Base-by-base conservation (phyloP, 1,140 invertebrate genomes). In the Tetramorium simillimum region DNA sequence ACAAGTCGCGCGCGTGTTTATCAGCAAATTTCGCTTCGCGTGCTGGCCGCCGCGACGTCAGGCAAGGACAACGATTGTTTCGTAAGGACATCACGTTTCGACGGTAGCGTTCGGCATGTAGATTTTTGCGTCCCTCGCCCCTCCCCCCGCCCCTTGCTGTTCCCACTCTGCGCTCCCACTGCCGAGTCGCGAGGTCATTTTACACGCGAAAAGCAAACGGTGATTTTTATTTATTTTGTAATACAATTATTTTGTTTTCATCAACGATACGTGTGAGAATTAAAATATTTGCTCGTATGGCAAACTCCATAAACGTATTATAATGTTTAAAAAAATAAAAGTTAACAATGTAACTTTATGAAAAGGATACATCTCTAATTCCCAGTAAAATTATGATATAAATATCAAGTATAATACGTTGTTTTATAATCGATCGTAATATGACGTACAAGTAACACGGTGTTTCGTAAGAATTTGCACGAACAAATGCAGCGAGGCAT, bases 71-170 rank as follows among this genome's bases (percentile, higher is more conserved):
- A 67, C 53, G 62, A 37, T 46, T 58, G 60, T 81, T 90, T 88
- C 76, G 89, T 77, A 90, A 81, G 86, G 86, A 78, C 62, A 78
- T 90, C 89, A 90, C 89, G 89, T 89, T 81, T 86, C 75, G 56
- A 70, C 24, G 86, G 88, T 33, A 40, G 40, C 75, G 80, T 37
- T 33, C 76, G 63, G 69, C 89, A 90, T 90, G 88, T 81, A 89
- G 76, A 89, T 90, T 85, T 70, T 56, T 40, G 62, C 87, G 60
- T 58, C 86, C 14, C 33, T 56, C 46, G 46, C 70, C 43, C 28
- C 28, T 1, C 24, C 24, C 24, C n/a, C n/a, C n/a, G n/a, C n/a
- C n/a, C 43, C 67, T 73, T 53, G 58, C 81, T 53, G 24, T 9
- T 70, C 70, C 33, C 33, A 33, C 33, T 33, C 33, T 33, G 75